phyloP scores from a whole-genome alignment of 2,888 invertebrate species.

The Leucophora obtusa region DNA sequence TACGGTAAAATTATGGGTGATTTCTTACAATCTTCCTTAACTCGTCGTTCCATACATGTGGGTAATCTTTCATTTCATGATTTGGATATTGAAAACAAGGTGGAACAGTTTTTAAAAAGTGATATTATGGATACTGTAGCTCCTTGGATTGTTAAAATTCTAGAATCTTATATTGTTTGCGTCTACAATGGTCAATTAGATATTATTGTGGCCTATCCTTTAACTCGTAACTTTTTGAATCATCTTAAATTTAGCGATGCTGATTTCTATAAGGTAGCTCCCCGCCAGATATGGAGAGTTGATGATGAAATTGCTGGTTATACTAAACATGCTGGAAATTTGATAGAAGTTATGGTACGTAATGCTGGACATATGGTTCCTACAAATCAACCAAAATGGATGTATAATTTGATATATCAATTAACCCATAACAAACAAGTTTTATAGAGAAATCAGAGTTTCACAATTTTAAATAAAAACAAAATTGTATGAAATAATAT shows the following conservation, averaged over 20 bases:
- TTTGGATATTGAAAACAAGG: slow-evolving; percentile 79
- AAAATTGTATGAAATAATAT: too few species aligned
- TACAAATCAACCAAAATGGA: slow-evolving; percentile 88
- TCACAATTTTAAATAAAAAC: too few species aligned
- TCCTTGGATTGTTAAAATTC: slow-evolving; percentile 84
- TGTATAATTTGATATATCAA: slow-evolving; percentile 83
- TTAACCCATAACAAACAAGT: slow-evolving; percentile 71
- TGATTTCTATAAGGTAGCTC: slow-evolving; percentile 83
- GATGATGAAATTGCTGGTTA: slow-evolving; percentile 86
- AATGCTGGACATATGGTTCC: slow-evolving; percentile 92
- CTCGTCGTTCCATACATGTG: slow-evolving; percentile 89
- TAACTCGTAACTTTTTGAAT: slow-evolving; percentile 88
- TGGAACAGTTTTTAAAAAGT: slow-evolving; percentile 84
- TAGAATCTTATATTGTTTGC: slow-evolving; percentile 82
- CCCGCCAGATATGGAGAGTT: slow-evolving; percentile 85
- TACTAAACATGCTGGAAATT: slow-evolving; percentile 84
- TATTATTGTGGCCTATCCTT: slow-evolving; percentile 92
- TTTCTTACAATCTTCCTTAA: slow-evolving; percentile 77
- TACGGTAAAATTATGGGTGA: slow-evolving; percentile 79
- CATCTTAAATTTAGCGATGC: slow-evolving; percentile 85
- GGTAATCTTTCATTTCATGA: slow-evolving; percentile 87
- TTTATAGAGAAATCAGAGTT: background rate
- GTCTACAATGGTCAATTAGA: slow-evolving; percentile 95
- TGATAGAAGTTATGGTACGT: slow-evolving; percentile 86
- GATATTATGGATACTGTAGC: slow-evolving; percentile 92